These are phyloP conservation scores for Alligator mississippiensis DNA, from an alignment of 2,113 vertebrate genomes.

Conservation along the genomic window DNA sequence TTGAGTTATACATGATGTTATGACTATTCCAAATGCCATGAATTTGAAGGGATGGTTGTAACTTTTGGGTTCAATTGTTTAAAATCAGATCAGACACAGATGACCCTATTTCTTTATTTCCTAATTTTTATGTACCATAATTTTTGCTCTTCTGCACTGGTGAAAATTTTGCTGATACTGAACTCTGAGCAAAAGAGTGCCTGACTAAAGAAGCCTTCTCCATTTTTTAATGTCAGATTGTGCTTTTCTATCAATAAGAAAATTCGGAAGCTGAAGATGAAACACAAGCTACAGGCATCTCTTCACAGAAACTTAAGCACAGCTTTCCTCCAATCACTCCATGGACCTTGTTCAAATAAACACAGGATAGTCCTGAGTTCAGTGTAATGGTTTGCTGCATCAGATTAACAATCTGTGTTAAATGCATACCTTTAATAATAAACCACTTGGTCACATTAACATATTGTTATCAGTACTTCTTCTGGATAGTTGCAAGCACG, in stretches of 20 bases:
- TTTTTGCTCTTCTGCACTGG: background rate
- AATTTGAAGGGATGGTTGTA: conserved; percentile 14
- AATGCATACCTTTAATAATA: background rate
- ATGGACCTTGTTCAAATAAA: background rate
- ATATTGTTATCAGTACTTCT: background rate
- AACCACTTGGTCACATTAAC: background rate
- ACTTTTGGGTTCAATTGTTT: background rate
- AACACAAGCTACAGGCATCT: background rate
- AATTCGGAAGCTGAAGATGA: background rate
- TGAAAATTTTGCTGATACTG: background rate
- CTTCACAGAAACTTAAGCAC: background rate
- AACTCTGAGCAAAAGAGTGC: background rate
- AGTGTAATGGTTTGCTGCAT: background rate
- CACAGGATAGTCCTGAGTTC: background rate
- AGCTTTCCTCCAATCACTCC: background rate
- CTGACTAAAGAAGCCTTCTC: background rate
- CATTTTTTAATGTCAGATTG: background rate
- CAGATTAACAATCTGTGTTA: background rate
- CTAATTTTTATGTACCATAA: conserved; percentile 41
- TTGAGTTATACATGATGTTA: background rate
- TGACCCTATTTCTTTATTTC: conserved; percentile 13
- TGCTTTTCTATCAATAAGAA: background rate
- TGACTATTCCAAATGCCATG: background rate
- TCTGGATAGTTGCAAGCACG: background rate
- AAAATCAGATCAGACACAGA: background rate